Base-by-base conservation (phyloP, 2,113 vertebrate genomes). In the Syrrhaptes paradoxus region DNA sequence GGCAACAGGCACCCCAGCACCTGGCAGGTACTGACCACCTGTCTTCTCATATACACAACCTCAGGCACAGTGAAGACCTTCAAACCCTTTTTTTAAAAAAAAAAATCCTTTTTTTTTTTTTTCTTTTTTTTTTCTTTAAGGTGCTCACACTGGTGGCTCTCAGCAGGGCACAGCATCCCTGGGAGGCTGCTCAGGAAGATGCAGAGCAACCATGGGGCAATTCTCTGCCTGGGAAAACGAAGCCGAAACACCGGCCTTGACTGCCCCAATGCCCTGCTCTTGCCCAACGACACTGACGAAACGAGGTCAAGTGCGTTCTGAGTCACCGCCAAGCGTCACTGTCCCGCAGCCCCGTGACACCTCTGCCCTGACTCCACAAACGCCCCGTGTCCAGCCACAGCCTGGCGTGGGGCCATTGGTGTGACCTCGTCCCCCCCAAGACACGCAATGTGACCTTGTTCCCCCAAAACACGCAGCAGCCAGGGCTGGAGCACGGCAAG, bases 371-470 rank as follows among this genome's bases (percentile, higher is more conserved):
- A 43, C 36, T 26, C 26, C 51, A 14, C 24, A 13, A 32, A 6
- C 2, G 0, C 34, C 19, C 7, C 0, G 24, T 11, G 61, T 25
- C 75, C 52, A 14, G 54, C 34, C 2, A 21, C 49, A 24, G 14
- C 57, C 21, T 5, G 54, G 54, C 4, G 0, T 2, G 31, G 59
- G 32, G 59, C 20, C 4, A 0, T 16, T 8, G 3, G 25, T 45
- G 19, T 11, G 55, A 20, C 34, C 58, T 45, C 12, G 3, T 51
- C 22, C 57, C 38, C 38, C 41, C 41, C 41, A 41, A 41, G 41
- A 41, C 41, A 41, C 41, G 41, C 8, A 2, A 21, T 38, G 19
- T 11, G 55, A 20, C 34, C 58, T 45, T 10, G 3, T 51, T 19
- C 57, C 28, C 20, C 24, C 20, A 32, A 16, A 76, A 20, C 57